Evolutionary conservation across 35 echinoderm and acorn worm species (phyloP).

Genomic region (Eucidaris tribuloides): DNA sequence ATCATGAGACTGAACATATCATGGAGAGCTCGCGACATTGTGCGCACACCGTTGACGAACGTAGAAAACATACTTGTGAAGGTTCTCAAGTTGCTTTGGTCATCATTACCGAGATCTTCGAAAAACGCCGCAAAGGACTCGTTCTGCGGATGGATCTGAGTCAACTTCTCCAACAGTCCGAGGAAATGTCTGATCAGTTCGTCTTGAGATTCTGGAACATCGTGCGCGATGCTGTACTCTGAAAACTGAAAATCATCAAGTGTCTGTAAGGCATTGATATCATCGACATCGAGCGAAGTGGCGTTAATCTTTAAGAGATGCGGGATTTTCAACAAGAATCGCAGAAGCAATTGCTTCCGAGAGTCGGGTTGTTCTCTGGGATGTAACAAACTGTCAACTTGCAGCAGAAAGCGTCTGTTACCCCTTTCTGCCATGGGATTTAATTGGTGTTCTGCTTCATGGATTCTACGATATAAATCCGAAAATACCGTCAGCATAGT

Average conservation of each 20-base stretch:
- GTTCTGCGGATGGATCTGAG: background rate
- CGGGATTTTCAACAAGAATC: slow-evolving; percentile 12
- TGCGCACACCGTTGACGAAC: background rate
- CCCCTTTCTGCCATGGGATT: no score
- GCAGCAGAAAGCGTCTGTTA: background rate
- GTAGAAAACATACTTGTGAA: background rate
- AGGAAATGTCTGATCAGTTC: background rate
- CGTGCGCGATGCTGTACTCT: background rate
- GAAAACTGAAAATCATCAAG: background rate
- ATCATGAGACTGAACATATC: background rate
- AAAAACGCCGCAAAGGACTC: background rate
- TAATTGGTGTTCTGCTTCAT: no score
- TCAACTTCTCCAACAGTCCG: background rate
- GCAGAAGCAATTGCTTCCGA: background rate
- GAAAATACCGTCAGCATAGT: no score
- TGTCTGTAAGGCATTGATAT: background rate
- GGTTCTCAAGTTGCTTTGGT: background rate
- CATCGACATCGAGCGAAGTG: background rate
- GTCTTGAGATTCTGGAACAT: background rate
- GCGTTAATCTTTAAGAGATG: slow-evolving; percentile 6
- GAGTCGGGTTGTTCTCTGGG: background rate
- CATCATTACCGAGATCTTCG: background rate
- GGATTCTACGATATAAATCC: no score
- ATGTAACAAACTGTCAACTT: background rate
- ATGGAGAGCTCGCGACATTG: slow-evolving; percentile 3